Conservation (phyloP, 2,113 vertebrate species). For the Guaruba guarouba region DNA sequence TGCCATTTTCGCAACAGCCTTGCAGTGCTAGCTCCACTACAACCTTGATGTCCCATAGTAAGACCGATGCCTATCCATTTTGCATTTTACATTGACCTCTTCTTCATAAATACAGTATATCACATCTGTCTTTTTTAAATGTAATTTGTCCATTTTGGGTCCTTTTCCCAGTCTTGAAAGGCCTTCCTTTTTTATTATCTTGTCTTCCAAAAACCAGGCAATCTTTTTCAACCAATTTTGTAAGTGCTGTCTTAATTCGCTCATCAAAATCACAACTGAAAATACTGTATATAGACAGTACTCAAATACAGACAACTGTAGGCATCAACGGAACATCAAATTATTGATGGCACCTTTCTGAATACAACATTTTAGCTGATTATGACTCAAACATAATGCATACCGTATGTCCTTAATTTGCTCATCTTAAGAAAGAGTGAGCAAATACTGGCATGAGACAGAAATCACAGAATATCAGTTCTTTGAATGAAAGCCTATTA, state of each 20-base stretch:
- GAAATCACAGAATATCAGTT: neutral
- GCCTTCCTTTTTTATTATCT: neutral
- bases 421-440: neutral
- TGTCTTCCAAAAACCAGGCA: neutral
- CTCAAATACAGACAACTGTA: neutral
- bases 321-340: neutral
- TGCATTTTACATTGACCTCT: neutral
- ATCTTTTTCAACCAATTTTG: neutral
- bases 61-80: neutral
- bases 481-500: neutral
- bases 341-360: neutral
- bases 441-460: neutral
- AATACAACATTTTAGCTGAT: neutral
- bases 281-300: neutral
- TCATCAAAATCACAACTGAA: neutral
- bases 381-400: neutral
- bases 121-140: neutral
- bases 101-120: neutral
- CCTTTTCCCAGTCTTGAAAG: neutral
- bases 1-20: neutral
- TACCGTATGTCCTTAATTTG: neutral
- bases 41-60: neutral
- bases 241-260: rapidly evolving
- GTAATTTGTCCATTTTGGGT: neutral
- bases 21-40: neutral